Base-by-base conservation (phyloP, 2,797 vertebrate species). In the Dendrocincla tyrannina region DNA sequence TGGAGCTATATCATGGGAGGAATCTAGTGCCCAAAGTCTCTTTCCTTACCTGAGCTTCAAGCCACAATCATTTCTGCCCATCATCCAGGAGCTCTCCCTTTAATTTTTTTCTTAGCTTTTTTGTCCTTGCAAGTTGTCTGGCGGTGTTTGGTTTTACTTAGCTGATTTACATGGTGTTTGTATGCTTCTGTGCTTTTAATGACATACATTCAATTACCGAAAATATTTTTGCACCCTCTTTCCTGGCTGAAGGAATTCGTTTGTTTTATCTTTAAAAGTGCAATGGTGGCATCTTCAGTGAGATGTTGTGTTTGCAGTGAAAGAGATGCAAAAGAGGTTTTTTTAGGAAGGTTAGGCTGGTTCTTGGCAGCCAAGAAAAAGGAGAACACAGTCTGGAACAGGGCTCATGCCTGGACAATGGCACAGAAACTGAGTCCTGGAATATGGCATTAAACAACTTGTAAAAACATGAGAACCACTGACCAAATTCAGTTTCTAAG, bases 321-420 rank as follows among this genome's bases (percentile, higher is more conserved):
- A 46, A 74, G 27, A 27, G 35, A 47, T 64, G 49, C 32, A 55
- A 52, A 66, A 69, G 28, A 53, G 27, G 7, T 1, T 64, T 39
- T 79, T 68, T 68, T 28, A 35, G 44, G 64, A 92, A 77, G 24
- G 19, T 52, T 68, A 55, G 18, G 15, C 73, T 62, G 4, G 3
- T 56, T 88, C 60, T 93, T 73, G n/a, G 22, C 37, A 83, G 23
- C 14, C 8, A 53, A 39, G 30, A 37, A 60, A 62, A 85, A 15
- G 32, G 11, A 16, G 8, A 30, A 13, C 3, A 4, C 3, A 11
- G 8, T 72, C 23, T 72, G 17, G 47, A 41, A 76, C 2, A 5
- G 13, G 20, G 9, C 8, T 67, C 2, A 1, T 25, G 11, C 46
- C 69, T 73, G 44, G 17, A 44, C 0, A 0, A 18, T 77, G 52